These are phyloP conservation scores for Ruditapes philippinarum DNA, from an alignment of 1,140 invertebrate genomes.

Conservation along the genomic window DNA sequence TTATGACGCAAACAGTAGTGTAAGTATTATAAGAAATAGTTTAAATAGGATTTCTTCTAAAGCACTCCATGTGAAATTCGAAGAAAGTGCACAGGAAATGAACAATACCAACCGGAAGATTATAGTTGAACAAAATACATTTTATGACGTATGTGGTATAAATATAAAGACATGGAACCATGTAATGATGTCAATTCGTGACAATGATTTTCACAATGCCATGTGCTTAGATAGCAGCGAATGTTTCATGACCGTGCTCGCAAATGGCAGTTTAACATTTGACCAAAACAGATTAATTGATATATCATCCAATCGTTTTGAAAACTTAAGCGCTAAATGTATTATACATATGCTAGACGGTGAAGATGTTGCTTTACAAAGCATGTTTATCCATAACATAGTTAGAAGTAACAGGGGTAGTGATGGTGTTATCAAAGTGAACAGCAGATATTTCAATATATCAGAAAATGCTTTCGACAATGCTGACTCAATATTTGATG, in stretches of 20 bases:
- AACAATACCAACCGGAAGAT: neutral
- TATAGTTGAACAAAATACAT: conserved; percentile 6
- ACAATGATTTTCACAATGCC: neutral
- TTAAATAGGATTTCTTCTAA: neutral
- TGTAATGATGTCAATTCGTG: neutral
- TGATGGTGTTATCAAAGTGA: neutral
- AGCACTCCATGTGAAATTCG: neutral
- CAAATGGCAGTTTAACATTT: neutral
- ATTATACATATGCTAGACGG: neutral
- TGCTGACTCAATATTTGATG: conserved; percentile 22
- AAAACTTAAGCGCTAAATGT: conserved; percentile 12
- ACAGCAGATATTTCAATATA: neutral
- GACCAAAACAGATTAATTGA: neutral
- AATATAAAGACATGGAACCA: neutral
- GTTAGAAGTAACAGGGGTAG: neutral
- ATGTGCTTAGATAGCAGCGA: neutral
- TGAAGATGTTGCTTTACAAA: neutral
- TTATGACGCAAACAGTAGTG: neutral
- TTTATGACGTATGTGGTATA: conserved; percentile 6
- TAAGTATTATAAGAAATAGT: neutral
- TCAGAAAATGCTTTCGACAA: conserved; percentile 36
- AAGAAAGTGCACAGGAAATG: neutral
- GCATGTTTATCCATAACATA: neutral
- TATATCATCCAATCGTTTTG: conserved; percentile 30
- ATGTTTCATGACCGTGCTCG: neutral